Conservation (phyloP, 1,140 invertebrate genomes). For the Lucilia sericata region DNA sequence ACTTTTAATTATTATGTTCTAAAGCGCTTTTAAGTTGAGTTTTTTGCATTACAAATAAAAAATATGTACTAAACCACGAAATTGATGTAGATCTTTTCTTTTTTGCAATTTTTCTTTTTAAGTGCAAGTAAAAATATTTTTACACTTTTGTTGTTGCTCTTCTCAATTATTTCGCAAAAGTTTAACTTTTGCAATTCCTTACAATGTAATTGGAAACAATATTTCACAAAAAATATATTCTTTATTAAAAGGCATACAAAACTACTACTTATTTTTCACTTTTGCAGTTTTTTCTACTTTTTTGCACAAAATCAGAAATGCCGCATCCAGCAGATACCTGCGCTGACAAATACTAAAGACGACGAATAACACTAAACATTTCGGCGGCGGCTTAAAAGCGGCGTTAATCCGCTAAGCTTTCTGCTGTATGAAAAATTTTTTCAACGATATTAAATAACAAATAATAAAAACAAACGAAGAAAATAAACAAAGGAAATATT, state of each 20-base stretch:
- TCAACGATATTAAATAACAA: too few species aligned
- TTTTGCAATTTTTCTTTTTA: not conserved
- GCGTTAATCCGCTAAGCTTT: too few species aligned
- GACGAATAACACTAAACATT: too few species aligned
- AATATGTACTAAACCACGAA: slow-evolving; percentile 24
- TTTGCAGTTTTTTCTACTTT: slow-evolving; percentile 15
- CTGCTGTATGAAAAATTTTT: too few species aligned
- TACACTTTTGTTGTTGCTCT: not conserved
- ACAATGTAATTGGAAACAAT: not conserved
- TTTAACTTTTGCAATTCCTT: not conserved
- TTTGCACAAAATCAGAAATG: slow-evolving; percentile 33
- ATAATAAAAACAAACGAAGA: too few species aligned
- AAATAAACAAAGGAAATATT: too few species aligned
- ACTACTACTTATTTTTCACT: slow-evolving; percentile 13
- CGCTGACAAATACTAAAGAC: not conserved
- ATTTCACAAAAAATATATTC: not conserved
- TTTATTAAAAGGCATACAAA: not conserved
- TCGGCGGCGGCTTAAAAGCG: too few species aligned
- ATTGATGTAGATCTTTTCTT: not conserved
- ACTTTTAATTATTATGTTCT: not conserved
- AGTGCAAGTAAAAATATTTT: not conserved
- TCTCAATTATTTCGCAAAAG: not conserved
- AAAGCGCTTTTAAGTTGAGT: not conserved
- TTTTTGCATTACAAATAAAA: not conserved
- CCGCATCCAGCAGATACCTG: not conserved